phyloP scores from a whole-genome alignment of 2,113 vertebrate genomes.

The Calidris pygmaea region DNA sequence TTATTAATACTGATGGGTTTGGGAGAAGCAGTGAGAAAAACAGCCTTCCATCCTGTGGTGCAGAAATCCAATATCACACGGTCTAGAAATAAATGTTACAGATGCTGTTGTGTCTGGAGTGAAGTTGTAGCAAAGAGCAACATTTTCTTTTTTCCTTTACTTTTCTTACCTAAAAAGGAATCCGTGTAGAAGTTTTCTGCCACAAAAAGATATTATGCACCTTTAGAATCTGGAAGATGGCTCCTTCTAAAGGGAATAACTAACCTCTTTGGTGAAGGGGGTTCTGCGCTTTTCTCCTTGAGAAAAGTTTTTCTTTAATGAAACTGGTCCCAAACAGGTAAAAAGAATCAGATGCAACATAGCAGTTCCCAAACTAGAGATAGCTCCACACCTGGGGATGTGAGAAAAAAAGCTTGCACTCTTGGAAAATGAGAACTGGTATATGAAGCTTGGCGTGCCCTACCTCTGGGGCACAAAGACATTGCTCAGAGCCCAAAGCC shows the following conservation, averaged over 20 bases:
- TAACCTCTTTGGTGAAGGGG: not conserved
- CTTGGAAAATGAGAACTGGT: not conserved
- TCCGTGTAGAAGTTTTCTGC: not conserved
- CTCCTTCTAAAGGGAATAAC: not conserved
- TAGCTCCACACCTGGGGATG: not conserved
- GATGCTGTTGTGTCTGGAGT: conserved; percentile 15
- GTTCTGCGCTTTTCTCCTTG: not conserved
- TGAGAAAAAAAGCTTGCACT: not conserved
- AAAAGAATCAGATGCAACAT: not conserved
- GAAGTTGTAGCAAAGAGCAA: not conserved
- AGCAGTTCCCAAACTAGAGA: not conserved
- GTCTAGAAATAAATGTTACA: conserved; percentile 54
- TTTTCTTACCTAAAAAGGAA: not conserved
- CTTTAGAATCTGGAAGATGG: not conserved
- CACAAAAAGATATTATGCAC: not conserved
- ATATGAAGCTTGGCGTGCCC: not conserved
- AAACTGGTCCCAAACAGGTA: not conserved
- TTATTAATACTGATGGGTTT: conserved; percentile 73
- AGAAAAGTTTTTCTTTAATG: not conserved
- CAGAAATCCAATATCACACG: conserved; percentile 40
- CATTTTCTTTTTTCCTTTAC: not conserved
- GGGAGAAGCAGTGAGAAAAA: conserved; percentile 25
- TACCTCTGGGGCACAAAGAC: not conserved
- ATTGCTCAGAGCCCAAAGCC: not conserved
- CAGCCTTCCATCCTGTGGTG: conserved; percentile 39